Conservation (phyloP, 1,140 invertebrate species). For the Drosophila lacteicornis region DNA sequence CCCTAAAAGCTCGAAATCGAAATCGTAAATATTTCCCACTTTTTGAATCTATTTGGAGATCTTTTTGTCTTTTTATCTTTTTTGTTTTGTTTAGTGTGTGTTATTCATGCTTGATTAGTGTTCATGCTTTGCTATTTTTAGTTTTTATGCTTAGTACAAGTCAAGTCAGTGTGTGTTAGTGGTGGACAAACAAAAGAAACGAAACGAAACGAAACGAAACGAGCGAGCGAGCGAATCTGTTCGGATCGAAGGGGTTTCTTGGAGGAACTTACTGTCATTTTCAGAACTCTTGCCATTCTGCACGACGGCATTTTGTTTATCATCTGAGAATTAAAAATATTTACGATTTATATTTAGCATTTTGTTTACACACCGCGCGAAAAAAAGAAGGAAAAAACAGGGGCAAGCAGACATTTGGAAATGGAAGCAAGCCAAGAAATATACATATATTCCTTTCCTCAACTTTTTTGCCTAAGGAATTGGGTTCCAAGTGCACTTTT, state of each 20-base stretch:
- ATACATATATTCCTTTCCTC: neutral
- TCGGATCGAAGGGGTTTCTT: constrained; percentile 27
- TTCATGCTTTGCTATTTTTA: constrained; percentile 45
- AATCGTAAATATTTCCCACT: constrained; percentile 25
- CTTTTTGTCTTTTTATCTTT: neutral
- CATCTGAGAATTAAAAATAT: constrained; percentile 84
- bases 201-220: neutral
- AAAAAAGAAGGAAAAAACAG: constrained; percentile 2
- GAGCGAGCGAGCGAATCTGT: constrained; percentile 15
- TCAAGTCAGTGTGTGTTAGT: constrained; percentile 28
- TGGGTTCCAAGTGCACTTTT: neutral
- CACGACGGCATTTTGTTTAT: constrained; percentile 83
- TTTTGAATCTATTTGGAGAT: neutral
- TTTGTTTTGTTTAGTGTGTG: constrained; percentile 1
- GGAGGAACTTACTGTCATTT: constrained; percentile 79
- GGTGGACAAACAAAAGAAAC: constrained; percentile 21
- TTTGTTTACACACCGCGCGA: constrained; percentile 47
- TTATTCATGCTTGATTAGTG: constrained; percentile 41
- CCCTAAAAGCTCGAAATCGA: constrained; percentile 9
- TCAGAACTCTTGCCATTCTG: constrained; percentile 81
- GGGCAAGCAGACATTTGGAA: neutral
- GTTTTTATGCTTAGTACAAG: constrained; percentile 15
- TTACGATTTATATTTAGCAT: constrained; percentile 68
- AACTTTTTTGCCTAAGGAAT: neutral
- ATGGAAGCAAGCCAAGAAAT: constrained; percentile 42